Evolutionary conservation across 1,140 invertebrate genomes (phyloP).

Genomic region (Myzus persicae): DNA sequence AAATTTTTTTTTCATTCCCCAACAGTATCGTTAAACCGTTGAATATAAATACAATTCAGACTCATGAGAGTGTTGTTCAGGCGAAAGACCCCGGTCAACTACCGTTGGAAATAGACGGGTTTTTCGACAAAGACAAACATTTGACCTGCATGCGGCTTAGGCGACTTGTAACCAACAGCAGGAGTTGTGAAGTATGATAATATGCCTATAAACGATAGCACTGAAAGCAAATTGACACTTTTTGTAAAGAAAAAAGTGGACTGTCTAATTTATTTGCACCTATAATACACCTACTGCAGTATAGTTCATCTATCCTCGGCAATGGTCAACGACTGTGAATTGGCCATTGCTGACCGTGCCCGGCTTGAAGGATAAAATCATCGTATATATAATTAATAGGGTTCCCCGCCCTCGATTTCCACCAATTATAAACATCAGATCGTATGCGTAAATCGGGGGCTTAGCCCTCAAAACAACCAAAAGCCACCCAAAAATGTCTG

Average conservation of each 20-base stretch:
- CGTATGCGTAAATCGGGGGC: no score
- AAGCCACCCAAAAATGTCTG: no score
- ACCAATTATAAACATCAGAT: background rate
- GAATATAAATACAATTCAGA: background rate
- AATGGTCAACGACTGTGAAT: background rate
- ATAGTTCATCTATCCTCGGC: background rate
- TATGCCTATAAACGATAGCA: background rate
- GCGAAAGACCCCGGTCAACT: background rate
- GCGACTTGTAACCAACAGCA: background rate
- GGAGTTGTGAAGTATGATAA: slow-evolving; percentile 25
- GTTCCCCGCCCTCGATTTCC: background rate
- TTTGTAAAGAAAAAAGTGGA: background rate
- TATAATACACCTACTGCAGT: background rate
- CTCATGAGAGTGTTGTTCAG: background rate
- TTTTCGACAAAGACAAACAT: slow-evolving; percentile 28
- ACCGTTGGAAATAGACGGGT: slow-evolving; percentile 14
- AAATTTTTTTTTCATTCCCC: background rate
- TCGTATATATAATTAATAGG: background rate
- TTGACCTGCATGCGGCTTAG: slow-evolving; percentile 26
- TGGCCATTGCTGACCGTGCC: no score
- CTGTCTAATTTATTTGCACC: background rate
- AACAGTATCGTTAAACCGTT: background rate
- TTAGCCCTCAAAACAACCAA: no score
- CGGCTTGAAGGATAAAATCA: background rate
- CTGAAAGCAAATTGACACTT: background rate